Base-by-base conservation (phyloP, 2,113 vertebrate species). In the Arothron firmamentum region DNA sequence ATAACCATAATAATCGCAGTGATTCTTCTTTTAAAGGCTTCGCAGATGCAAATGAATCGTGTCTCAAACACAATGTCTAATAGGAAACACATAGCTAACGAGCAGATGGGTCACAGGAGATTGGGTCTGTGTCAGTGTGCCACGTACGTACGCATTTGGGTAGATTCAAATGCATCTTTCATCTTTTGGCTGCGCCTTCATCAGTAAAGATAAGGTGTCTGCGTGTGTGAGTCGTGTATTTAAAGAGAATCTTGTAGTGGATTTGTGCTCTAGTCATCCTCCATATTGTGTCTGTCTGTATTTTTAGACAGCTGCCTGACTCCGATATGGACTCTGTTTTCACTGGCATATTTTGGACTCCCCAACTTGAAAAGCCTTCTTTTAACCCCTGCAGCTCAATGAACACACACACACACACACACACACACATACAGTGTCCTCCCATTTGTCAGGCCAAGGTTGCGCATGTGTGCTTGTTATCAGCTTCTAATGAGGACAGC, bases 401-500 rank as follows among this genome's bases (percentile, higher is more conserved):
- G 49, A 42, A 69, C 50, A 62, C 38, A 62, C 69, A 71, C 62
- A 57, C 59, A 56, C 54, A 64, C 71, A 53, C 63, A 55, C 68
- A 23, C n/a, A n/a, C 63, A 57, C 56, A 56, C 64, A 48, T 63
- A 19, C 65, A 69, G 67, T 9, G 69, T 71, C 72, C 62, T 42
- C 62, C 79, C 82, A 87, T 84, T 85, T 80, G 84, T 86, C 77
- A 83, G 76, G 75, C 81, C 81, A 83, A 85, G 87, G 84, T 84
- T 76, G 62, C 55, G 59, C 59, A 50, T 55, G 18, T 56, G 53
- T 58, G 64, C 66, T 68, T 73, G 46, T 85, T 85, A 89, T 90
- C 88, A 46, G 59, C 57, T 49, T 81, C 75, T 89, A 90, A 88
- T 88, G 86, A 89, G 83, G 75, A 88, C 90, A 90, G 89, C 82